A percentile compares a stretch with the other conserved stretches of the same genome.
These are phyloP conservation scores for Teleiodes luculella DNA, from an alignment of 2,888 invertebrate genomes.

Conservation along the genomic window DNA sequence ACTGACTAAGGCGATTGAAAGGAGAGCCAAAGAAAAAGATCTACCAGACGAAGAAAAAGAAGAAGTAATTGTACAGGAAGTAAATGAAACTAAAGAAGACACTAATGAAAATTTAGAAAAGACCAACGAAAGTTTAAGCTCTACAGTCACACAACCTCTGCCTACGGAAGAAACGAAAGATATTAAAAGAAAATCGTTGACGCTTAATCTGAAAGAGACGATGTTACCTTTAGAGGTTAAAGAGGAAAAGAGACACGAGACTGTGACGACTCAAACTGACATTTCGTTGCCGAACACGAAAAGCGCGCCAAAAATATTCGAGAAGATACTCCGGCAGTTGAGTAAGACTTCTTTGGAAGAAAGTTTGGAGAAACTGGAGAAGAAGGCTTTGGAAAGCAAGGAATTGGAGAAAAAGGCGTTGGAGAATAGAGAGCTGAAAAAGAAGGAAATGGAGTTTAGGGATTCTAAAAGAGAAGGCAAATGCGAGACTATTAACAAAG, in stretches of 20 bases:
- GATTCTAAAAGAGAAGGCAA: too few species aligned
- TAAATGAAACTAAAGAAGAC: slow-evolving; percentile 18
- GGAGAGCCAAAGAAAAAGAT: slow-evolving; percentile 43
- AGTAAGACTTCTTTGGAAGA: slow-evolving; percentile 63
- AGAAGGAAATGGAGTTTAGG: neutral
- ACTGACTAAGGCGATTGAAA: slow-evolving; percentile 56
- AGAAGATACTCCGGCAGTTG: slow-evolving; percentile 62
- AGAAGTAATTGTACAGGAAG: slow-evolving; percentile 26
- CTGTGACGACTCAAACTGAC: slow-evolving; percentile 66
- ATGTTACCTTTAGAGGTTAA: slow-evolving; percentile 43
- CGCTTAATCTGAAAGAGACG: slow-evolving; percentile 58
- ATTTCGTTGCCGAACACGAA: slow-evolving; percentile 70
- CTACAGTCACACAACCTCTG: slow-evolving; percentile 20
- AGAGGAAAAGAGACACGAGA: slow-evolving; percentile 53
- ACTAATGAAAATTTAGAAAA: neutral
- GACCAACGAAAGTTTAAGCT: too few species aligned
- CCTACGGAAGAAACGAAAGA: slow-evolving; percentile 28
- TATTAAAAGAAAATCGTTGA: slow-evolving; percentile 53
- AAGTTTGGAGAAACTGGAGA: slow-evolving; percentile 25
- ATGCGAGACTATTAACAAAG: too few species aligned
- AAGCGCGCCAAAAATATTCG: slow-evolving; percentile 71
- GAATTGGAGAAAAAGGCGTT: slow-evolving; percentile 8
- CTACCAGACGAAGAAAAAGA: slow-evolving; percentile 25
- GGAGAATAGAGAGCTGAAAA: slow-evolving; percentile 15
- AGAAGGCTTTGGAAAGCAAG: slow-evolving; percentile 16